Conservation (phyloP, 1,140 invertebrate genomes). For the Belonocnema kinseyi region DNA sequence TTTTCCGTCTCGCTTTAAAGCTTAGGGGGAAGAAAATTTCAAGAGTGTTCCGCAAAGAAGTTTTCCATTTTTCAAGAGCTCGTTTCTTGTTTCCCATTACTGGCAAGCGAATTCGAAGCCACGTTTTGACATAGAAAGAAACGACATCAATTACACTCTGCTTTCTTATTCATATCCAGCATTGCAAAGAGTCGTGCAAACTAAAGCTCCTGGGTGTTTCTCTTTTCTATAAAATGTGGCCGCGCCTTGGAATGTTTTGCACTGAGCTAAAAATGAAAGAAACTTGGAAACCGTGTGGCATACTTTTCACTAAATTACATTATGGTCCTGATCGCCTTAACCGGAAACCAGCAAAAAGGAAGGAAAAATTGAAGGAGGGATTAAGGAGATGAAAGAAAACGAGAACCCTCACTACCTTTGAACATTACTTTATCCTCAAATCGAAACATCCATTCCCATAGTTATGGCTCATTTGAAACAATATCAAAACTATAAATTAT, state of each 20-base stretch:
- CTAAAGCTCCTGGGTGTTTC: constrained; percentile 1
- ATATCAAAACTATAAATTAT: too few species aligned
- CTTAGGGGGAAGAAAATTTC: neutral
- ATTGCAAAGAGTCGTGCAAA: constrained; percentile 12
- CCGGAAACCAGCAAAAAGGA: neutral
- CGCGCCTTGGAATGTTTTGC: neutral
- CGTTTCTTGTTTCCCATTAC: constrained; percentile 13
- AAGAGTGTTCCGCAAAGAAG: constrained; percentile 5
- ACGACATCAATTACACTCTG: constrained; percentile 18
- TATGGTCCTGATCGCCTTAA: constrained; percentile 4
- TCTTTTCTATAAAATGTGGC: constrained; percentile 14
- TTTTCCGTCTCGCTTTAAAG: neutral
- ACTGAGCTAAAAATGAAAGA: neutral
- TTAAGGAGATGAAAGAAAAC: neutral
- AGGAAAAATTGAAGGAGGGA: neutral
- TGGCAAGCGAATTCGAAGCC: neutral
- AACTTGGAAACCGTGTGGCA: neutral
- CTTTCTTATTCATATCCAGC: constrained; percentile 15
- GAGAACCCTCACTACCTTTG: neutral
- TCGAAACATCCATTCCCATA: neutral
- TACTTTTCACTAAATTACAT: constrained; percentile 22
- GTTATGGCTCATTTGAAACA: neutral
- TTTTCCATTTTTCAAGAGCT: constrained; percentile 17
- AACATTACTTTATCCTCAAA: neutral
- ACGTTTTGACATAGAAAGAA: constrained; percentile 15